A percentile compares a stretch with the other conserved stretches of the same genome.
Evolutionary conservation across 1,140 invertebrate species (phyloP).

Genomic region (Drosophila biarmipes): DNA sequence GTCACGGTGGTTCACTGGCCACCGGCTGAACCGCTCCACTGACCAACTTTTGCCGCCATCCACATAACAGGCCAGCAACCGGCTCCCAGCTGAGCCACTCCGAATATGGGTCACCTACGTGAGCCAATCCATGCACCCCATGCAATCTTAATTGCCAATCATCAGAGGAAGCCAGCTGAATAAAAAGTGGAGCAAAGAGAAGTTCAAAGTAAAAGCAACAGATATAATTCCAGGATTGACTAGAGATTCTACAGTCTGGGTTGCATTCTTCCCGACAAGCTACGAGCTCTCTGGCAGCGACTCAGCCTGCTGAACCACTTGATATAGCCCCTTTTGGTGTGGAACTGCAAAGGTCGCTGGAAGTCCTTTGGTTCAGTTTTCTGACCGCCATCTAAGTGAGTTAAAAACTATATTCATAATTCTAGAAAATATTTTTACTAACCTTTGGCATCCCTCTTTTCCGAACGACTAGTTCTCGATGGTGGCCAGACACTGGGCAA

Average conservation of each 20-base stretch:
- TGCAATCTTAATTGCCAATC: slow-evolving; percentile 74
- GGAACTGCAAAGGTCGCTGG: slow-evolving; percentile 9
- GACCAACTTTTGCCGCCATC: slow-evolving; percentile 57
- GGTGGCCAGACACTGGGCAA: slow-evolving; percentile 21
- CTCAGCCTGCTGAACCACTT: slow-evolving; percentile 28
- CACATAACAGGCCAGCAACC: slow-evolving; percentile 30
- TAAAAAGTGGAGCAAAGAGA: neutral
- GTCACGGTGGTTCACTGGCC: slow-evolving; percentile 16
- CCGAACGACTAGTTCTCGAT: neutral
- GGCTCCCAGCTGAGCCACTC: slow-evolving; percentile 35
- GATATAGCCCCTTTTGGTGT: slow-evolving; percentile 23
- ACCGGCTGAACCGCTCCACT: slow-evolving; percentile 57
- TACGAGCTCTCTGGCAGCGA: slow-evolving; percentile 12
- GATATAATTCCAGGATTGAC: slow-evolving; percentile 8
- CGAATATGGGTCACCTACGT: slow-evolving; percentile 66
- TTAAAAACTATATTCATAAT: neutral
- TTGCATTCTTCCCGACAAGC: slow-evolving; percentile 2
- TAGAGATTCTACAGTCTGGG: neutral
- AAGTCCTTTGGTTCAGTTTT: neutral
- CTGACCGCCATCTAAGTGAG: neutral
- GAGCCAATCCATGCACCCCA: slow-evolving; percentile 57
- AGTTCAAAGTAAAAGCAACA: neutral
- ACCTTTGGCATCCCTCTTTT: slow-evolving; percentile 14
- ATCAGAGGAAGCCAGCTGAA: slow-evolving; percentile 15
- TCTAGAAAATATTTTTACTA: neutral